Conservation (phyloP, 2,797 vertebrate genomes). For the Smutsia gigantea region DNA sequence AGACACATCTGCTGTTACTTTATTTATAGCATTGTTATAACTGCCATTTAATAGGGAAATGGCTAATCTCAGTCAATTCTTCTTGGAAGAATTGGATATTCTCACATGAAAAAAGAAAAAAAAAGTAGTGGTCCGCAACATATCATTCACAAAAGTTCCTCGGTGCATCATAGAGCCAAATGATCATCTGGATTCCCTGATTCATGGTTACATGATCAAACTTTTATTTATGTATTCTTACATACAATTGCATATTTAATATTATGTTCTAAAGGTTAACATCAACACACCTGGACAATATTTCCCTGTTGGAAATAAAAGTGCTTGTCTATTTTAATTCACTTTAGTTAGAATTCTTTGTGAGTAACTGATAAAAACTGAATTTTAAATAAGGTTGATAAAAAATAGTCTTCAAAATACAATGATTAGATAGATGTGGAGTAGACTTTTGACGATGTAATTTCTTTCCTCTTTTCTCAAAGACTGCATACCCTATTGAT, state of each 20-base stretch:
- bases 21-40: accelerated
- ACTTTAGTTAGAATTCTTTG: not conserved
- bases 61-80: not conserved
- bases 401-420: not conserved
- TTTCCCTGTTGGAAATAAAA: not conserved
- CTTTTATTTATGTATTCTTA: not conserved
- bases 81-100: not conserved
- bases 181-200: not conserved
- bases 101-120: not conserved
- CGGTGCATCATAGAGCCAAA: not conserved
- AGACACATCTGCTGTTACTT: not conserved
- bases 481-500: not conserved
- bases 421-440: not conserved
- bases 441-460: not conserved
- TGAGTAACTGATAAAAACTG: not conserved
- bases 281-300: not conserved
- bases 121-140: too few relatives aligned
- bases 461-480: not conserved
- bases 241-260: not conserved
- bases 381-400: not conserved
- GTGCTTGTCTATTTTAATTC: not conserved
- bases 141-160: not conserved
- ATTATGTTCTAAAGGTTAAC: not conserved
- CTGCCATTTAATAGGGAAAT: not conserved
- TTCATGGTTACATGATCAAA: not conserved